phyloP scores from a whole-genome alignment of 1,140 invertebrate species.

The Drosophila parabipectinata region DNA sequence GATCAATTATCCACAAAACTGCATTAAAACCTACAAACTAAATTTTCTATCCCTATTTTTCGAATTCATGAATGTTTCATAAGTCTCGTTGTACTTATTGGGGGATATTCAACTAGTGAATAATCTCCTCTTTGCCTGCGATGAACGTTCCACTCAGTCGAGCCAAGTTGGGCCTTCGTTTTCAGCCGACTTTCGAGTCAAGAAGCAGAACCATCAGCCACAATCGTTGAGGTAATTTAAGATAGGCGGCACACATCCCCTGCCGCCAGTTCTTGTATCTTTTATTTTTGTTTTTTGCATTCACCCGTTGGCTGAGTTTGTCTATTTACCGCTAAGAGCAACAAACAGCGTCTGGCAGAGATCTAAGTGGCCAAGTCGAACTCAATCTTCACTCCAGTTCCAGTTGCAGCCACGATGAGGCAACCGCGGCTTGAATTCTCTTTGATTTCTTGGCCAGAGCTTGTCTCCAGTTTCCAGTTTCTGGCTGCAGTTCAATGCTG shows the following conservation, averaged over 20 bases:
- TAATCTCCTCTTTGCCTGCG: background rate
- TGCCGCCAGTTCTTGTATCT: background rate
- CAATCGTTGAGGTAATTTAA: constrained; percentile 68
- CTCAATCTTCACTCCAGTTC: constrained; percentile 39
- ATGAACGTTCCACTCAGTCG: constrained; percentile 51
- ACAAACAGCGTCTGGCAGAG: constrained; percentile 54
- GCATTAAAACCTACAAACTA: too few relatives aligned
- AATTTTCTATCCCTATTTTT: too few relatives aligned
- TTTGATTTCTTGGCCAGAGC: constrained; percentile 39
- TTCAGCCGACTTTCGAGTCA: constrained; percentile 46
- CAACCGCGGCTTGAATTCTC: constrained; percentile 35
- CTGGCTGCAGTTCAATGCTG: constrained; percentile 12
- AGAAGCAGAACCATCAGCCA: constrained; percentile 67
- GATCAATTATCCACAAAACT: too few relatives aligned
- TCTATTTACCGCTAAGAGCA: constrained; percentile 79
- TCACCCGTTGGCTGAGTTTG: constrained; percentile 26
- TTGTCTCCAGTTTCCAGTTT: constrained; percentile 64
- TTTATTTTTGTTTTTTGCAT: background rate
- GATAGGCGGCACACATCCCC: constrained; percentile 40
- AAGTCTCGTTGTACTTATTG: too few relatives aligned
- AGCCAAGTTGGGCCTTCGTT: constrained; percentile 39
- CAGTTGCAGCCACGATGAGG: constrained; percentile 29
- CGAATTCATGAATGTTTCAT: too few relatives aligned
- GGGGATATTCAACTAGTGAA: background rate
- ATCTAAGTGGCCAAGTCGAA: constrained; percentile 49